These are phyloP conservation scores for Penaeus vannamei DNA, from an alignment of 1,140 invertebrate species.

Conservation along the genomic window DNA sequence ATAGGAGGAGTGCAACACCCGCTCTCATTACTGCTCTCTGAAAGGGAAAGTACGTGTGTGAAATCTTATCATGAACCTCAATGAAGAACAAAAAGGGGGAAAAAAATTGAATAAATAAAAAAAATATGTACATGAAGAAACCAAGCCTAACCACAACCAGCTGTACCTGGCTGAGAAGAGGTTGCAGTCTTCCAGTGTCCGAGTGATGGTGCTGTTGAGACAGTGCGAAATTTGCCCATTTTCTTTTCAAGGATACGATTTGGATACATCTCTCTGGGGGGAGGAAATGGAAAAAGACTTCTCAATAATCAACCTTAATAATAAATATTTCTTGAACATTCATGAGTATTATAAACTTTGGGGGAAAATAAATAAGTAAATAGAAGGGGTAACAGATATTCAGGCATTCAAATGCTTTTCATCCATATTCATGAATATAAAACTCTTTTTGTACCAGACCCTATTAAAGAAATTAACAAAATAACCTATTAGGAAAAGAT, in stretches of 20 bases:
- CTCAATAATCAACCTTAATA: not conserved
- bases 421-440: no score
- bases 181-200: constrained; percentile 35
- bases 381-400: no score
- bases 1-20: constrained; percentile 29
- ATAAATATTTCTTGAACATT: not conserved
- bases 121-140: not conserved
- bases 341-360: no score
- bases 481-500: no score
- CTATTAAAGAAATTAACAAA: no score
- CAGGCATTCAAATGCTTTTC: no score
- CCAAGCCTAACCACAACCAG: not conserved
- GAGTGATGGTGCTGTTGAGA: constrained; percentile 72
- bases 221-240: constrained; percentile 79
- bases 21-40: constrained; percentile 48
- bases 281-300: not conserved
- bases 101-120: no score
- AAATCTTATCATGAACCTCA: no score
- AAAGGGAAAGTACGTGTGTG: no score
- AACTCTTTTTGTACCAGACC: no score
- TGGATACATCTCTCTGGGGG: constrained; percentile 79
- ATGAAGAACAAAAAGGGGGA: no score
- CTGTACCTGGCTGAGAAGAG: constrained; percentile 37
- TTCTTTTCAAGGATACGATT: constrained; percentile 79
- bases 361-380: no score